Evolutionary conservation across 2,797 vertebrate genomes (phyloP).

Genomic region (Anisognathus igniventris): DNA sequence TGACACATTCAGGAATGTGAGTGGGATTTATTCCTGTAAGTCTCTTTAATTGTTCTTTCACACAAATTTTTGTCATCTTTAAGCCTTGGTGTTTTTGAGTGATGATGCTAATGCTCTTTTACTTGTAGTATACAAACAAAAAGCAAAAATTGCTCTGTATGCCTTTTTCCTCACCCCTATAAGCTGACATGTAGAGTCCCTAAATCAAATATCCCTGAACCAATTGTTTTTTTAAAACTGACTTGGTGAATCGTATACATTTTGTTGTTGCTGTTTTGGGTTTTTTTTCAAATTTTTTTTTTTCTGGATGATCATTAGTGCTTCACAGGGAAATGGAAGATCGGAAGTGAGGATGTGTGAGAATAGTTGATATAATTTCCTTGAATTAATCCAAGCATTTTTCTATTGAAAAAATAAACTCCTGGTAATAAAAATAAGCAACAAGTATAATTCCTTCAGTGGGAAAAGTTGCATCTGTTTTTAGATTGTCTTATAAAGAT

Average conservation of each 20-base stretch:
- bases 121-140: neutral
- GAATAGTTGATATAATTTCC: neutral
- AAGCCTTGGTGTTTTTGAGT: neutral
- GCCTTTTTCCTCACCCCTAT: neutral
- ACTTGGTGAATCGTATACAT: neutral
- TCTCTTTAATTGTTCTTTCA: neutral
- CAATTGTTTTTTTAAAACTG: neutral
- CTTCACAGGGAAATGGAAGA: neutral
- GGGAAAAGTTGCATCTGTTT: neutral
- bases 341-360: neutral
- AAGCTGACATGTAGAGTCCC: neutral
- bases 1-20: neutral
- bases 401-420: conserved; percentile 9
- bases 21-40: neutral
- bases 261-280: neutral
- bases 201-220: neutral
- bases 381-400: conserved; percentile 1
- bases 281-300: neutral
- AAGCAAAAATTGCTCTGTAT: neutral
- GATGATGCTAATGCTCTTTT: neutral
- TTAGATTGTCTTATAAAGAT: neutral
- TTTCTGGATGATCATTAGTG: neutral
- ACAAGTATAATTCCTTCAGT: neutral
- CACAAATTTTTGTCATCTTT: neutral
- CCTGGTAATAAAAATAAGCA: neutral